Evolutionary conservation across 2,113 vertebrate genomes (phyloP), one percentile per base, ranked within the genome.

Genomic region (Andinoacara biseriatus): DNA sequence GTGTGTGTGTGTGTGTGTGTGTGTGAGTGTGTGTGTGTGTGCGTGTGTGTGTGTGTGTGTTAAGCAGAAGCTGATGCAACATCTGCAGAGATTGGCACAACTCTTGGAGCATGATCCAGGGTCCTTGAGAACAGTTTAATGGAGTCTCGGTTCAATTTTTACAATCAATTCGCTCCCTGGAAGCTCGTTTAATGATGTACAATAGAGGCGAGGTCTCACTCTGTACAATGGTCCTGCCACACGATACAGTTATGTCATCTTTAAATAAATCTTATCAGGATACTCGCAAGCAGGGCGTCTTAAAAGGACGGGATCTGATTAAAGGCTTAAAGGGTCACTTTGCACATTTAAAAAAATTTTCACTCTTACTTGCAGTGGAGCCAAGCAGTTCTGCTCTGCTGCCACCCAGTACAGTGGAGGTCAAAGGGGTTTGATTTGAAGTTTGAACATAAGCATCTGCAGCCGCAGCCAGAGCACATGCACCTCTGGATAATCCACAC

Each of bases 131-230:
- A 14, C 10, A 3, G 3, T 65, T 82, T 86, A 74, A 75, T 80
- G 14, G 26, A 87, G 84, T 54, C 65, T 74, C 1, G 18, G 86
- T 76, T 88, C 31, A 79, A 14, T 83, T 75, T 61, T 58, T 65
- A 79, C 15, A 74, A 85, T 81, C 52, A 63, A 65, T 81, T 78
- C 57, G 26, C 62, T 38, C 29, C 59, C 57, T 60, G 33, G 46
- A 75, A 63, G 79, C 40, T 33, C 2, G 29, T 77, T 82, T 75
- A 82, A 82, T 59, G 69, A 74, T 38, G 74, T 14, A 49, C 20
- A 56, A 17, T 4, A 52, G 57, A 76, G 17, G 9, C 52, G 67
- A 86, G 74, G 83, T 82, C 78, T 67, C 60, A 74, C 20, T 52
- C 52, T 49, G 58, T 57, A 10, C 58, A n/a, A 2, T 33, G 31